Evolutionary conservation across 2,113 vertebrate genomes (phyloP).

Genomic region (Motacilla tschutschensis): DNA sequence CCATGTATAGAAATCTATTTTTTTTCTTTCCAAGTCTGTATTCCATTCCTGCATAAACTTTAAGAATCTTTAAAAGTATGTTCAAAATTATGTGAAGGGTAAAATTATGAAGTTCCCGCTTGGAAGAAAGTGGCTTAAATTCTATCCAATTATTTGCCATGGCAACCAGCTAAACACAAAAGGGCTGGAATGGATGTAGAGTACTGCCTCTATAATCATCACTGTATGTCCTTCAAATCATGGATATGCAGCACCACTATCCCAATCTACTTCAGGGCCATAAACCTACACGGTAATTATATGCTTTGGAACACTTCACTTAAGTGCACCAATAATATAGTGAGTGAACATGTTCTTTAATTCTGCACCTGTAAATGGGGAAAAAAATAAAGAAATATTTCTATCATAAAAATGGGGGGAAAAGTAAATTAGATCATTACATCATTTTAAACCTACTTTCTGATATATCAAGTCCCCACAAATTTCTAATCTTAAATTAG

Average conservation of each 20-base stretch:
- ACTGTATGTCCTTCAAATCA: constrained; percentile 85
- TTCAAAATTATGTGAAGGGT: constrained; percentile 84
- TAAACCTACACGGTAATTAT: constrained; percentile 91
- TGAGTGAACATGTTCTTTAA: constrained; percentile 86
- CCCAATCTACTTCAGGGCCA: constrained; percentile 88
- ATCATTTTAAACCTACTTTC: constrained; percentile 62
- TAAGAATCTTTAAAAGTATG: constrained; percentile 82
- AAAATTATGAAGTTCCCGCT: constrained; percentile 90
- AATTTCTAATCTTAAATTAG: constrained; percentile 37
- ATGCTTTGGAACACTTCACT: constrained; percentile 92
- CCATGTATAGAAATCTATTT: background rate
- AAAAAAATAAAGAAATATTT: constrained; percentile 73
- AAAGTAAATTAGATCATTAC: constrained; percentile 56
- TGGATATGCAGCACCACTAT: constrained; percentile 86
- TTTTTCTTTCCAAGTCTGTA: constrained; percentile 9
- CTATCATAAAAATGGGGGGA: constrained; percentile 36
- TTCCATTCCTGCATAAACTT: constrained; percentile 77
- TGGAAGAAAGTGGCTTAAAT: constrained; percentile 93
- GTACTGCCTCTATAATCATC: constrained; percentile 86
- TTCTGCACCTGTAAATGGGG: constrained; percentile 85
- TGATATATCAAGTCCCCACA: constrained; percentile 19
- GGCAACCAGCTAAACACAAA: constrained; percentile 92
- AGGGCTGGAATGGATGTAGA: constrained; percentile 85
- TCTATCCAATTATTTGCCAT: constrained; percentile 96
- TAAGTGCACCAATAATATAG: constrained; percentile 94